phyloP scores from a whole-genome alignment of 1,140 invertebrate genomes.

The Macrobrachium rosenbergii region DNA sequence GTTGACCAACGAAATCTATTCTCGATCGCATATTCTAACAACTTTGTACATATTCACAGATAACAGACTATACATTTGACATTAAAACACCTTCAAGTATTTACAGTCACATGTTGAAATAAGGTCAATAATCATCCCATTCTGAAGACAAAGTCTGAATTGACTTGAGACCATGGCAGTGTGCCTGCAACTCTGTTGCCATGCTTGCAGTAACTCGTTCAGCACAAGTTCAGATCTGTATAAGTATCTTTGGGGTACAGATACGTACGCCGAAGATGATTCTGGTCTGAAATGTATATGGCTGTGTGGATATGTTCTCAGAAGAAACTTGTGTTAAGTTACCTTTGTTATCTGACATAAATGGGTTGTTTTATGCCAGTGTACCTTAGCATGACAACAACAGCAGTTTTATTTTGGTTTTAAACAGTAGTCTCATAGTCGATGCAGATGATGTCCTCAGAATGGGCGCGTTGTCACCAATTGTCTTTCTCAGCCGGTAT shows the following conservation, averaged over 20 bases:
- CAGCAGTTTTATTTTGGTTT: constrained; percentile 16
- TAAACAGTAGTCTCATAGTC: constrained; percentile 66
- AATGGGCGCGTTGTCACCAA: constrained; percentile 64
- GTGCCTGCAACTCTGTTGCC: neutral
- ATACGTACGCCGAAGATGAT: too few species aligned
- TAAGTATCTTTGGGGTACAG: neutral
- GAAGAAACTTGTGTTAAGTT: neutral
- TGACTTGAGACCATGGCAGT: constrained; percentile 18
- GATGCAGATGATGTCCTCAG: constrained; percentile 55
- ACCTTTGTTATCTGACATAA: neutral
- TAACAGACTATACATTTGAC: too few species aligned
- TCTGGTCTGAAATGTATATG: neutral
- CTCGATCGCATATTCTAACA: too few species aligned
- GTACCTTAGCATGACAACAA: neutral
- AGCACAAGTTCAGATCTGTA: neutral
- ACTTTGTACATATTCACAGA: too few species aligned
- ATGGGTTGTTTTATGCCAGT: neutral
- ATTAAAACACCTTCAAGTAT: neutral
- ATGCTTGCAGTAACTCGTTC: neutral
- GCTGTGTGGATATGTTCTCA: too few species aligned
- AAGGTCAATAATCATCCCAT: constrained; percentile 1
- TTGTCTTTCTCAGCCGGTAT: constrained; percentile 56
- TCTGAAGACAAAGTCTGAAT: constrained; percentile 3
- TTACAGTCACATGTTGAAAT: neutral
- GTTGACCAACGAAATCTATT: too few species aligned